Percentiles rank a stretch among this genome's conserved stretches.
Conservation (phyloP, 2,888 invertebrate species). For the Stratiomys singularior region DNA sequence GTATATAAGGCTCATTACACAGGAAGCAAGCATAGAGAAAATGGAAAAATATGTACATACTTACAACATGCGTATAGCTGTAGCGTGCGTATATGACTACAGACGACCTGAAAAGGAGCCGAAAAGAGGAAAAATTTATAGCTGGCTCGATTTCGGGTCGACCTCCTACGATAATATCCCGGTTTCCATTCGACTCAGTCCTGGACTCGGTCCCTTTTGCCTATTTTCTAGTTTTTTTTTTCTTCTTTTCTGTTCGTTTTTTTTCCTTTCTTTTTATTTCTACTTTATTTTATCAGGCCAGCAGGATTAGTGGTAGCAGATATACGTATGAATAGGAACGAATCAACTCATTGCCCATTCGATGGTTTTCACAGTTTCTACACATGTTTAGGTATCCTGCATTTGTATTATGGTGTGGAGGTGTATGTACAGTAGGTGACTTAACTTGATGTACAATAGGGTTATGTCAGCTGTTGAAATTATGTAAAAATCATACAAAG, state of each 20-base stretch:
- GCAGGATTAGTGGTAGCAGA: slow-evolving; percentile 18
- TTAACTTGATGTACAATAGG: not conserved
- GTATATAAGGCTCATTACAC: slow-evolving; percentile 11
- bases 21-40: not conserved
- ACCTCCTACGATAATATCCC: slow-evolving; percentile 37
- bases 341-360: slow-evolving; percentile 19
- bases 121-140: slow-evolving; percentile 38
- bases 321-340: slow-evolving; percentile 2
- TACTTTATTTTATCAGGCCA: not conserved
- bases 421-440: slow-evolving; percentile 4
- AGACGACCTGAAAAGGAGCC: not conserved
- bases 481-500: not conserved
- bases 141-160: slow-evolving; percentile 23
- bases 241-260: no score
- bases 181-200: slow-evolving; percentile 21
- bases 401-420: no score
- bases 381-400: not conserved
- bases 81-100: not conserved
- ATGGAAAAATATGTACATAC: not conserved
- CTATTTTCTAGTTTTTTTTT: slow-evolving; percentile 16
- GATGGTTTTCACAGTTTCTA: slow-evolving; percentile 8
- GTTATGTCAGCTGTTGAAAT: not conserved
- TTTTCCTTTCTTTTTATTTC: no score
- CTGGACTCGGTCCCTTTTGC: slow-evolving; percentile 19
- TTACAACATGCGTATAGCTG: not conserved